Conservation (phyloP, 2,113 vertebrate genomes). For the Syrrhaptes paradoxus region DNA sequence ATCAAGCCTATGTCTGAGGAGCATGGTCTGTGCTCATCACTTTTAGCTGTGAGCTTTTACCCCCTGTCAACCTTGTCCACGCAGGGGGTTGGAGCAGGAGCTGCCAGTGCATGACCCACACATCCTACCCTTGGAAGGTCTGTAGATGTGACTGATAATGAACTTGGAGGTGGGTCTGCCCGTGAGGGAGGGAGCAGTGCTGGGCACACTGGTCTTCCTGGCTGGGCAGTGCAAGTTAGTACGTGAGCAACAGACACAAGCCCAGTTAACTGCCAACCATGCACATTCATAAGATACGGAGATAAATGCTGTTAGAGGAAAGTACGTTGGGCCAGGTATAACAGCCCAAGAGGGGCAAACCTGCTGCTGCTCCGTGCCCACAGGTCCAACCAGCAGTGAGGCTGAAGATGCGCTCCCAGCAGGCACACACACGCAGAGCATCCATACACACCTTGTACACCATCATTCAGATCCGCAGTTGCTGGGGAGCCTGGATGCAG, state of each 20-base stretch:
- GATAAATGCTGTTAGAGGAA: background rate
- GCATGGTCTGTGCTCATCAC: background rate
- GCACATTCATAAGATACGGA: background rate
- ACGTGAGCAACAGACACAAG: background rate
- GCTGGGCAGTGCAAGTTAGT: background rate
- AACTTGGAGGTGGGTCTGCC: background rate
- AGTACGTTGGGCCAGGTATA: background rate
- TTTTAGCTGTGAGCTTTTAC: background rate
- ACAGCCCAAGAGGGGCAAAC: background rate
- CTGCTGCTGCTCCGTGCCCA: rapidly evolving
- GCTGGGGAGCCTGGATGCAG: no score
- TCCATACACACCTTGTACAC: no score
- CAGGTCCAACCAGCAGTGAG: background rate
- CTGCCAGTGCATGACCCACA: no score
- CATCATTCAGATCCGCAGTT: no score
- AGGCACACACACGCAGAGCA: background rate
- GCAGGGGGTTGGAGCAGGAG: background rate
- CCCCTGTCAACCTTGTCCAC: no score
- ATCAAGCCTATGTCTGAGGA: background rate
- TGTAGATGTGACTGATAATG: background rate
- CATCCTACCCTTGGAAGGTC: background rate
- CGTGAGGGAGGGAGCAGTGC: background rate
- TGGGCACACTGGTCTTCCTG: background rate
- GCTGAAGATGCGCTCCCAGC: background rate
- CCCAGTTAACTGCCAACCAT: background rate